These are phyloP conservation scores for Trachythela sp. DNA, from an alignment of 64 coral and sea anemone genomes.

Conservation along the genomic window DNA sequence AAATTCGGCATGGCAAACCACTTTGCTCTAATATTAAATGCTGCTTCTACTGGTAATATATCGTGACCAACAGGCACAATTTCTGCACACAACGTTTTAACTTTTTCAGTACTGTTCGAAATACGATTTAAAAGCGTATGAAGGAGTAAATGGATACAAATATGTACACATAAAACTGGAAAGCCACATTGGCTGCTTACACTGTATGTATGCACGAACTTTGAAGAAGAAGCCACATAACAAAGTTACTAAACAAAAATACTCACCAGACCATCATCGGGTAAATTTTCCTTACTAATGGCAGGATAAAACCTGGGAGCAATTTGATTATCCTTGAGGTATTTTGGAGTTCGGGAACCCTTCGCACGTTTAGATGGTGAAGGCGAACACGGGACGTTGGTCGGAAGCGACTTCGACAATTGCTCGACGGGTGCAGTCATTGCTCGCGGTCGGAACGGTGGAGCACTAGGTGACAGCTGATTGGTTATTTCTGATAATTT, in stretches of 20 bases:
- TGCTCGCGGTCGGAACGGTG: constrained; percentile 81
- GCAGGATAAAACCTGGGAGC: constrained; percentile 94
- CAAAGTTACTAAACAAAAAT: background rate
- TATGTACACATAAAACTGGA: too few relatives aligned
- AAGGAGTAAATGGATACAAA: too few relatives aligned
- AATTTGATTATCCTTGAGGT: constrained; percentile 72
- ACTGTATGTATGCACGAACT: too few relatives aligned
- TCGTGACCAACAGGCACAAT: too few relatives aligned
- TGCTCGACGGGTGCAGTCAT: constrained; percentile 62
- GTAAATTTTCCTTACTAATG: constrained; percentile 80
- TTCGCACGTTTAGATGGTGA: constrained; percentile 40
- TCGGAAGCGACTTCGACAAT: constrained; percentile 78
- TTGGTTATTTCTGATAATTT: background rate
- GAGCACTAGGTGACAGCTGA: constrained; percentile 83
- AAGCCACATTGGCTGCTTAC: too few relatives aligned
- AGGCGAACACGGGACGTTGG: constrained; percentile 59
- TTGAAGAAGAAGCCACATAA: background rate
- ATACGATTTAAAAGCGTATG: too few relatives aligned
- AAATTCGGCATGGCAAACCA: too few relatives aligned
- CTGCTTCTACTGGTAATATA: too few relatives aligned
- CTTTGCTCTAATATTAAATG: too few relatives aligned
- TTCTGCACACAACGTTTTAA: too few relatives aligned
- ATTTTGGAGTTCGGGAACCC: constrained; percentile 88
- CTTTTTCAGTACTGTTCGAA: too few relatives aligned
- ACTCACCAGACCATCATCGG: constrained; percentile 27